A percentile compares a stretch with the other conserved stretches of the same genome.
Evolutionary conservation across 2,797 vertebrate species (phyloP).

Genomic region (Philypnodon macrostomus): DNA sequence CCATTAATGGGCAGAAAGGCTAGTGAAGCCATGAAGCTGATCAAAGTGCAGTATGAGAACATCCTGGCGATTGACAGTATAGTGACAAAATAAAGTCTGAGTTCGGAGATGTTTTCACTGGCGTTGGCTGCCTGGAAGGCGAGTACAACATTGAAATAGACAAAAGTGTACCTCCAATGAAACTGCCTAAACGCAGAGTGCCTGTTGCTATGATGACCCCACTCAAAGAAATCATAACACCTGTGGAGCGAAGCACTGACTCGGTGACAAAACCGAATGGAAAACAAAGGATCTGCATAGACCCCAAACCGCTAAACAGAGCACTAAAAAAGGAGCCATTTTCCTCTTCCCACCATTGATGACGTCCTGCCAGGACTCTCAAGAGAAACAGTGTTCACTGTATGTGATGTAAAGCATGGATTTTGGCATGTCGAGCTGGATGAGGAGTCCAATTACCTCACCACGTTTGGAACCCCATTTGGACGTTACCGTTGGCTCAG

Average conservation of each 20-base stretch:
- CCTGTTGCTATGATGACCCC: background rate
- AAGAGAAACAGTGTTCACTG: too few species aligned
- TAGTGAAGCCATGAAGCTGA: slow-evolving; percentile 1
- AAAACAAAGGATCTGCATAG: slow-evolving; percentile 13
- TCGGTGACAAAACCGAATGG: slow-evolving; percentile 12
- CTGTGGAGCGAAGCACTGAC: slow-evolving; percentile 15
- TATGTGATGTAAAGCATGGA: slow-evolving; percentile 33
- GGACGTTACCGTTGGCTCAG: slow-evolving; percentile 11
- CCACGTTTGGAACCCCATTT: slow-evolving; percentile 24
- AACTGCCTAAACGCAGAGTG: background rate
- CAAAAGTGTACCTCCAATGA: background rate
- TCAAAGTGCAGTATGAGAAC: too few species aligned
- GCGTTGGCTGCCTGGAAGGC: background rate
- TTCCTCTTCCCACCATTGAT: slow-evolving; percentile 13
- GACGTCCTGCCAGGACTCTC: too few species aligned
- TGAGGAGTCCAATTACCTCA: slow-evolving; percentile 18
- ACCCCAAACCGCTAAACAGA: slow-evolving; percentile 13
- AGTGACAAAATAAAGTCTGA: background rate
- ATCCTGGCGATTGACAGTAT: too few species aligned
- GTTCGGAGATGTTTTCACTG: background rate
- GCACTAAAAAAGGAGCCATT: slow-evolving; percentile 11
- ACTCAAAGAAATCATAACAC: background rate
- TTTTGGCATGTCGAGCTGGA: slow-evolving; percentile 21
- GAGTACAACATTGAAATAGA: slow-evolving; percentile 1
- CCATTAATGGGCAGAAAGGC: too few species aligned